phyloP scores from a whole-genome alignment of 1,140 invertebrate species.

The Pectinophora gossypiella region DNA sequence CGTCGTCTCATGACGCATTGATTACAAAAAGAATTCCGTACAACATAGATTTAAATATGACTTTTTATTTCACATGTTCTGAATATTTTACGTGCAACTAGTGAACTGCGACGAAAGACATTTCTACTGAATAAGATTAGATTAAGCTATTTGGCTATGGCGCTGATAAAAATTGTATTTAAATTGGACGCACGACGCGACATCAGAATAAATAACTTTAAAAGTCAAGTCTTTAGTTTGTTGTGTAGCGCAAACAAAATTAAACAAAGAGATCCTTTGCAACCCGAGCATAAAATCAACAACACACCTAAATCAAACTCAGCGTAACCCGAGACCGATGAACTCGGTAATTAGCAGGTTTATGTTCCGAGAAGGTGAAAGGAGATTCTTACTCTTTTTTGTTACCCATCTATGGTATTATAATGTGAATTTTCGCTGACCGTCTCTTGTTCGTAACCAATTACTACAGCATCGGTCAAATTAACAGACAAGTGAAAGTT shows the following conservation, averaged over 20 bases:
- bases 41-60: not conserved
- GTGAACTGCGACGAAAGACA: no score
- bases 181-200: no score
- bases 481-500: slow-evolving; percentile 57
- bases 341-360: slow-evolving; percentile 51
- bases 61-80: no score
- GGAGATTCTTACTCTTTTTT: slow-evolving; percentile 46
- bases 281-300: not conserved
- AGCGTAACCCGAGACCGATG: slow-evolving; percentile 39
- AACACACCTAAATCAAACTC: not conserved
- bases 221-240: no score
- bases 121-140: no score
- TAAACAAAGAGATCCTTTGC: not conserved
- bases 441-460: slow-evolving; percentile 36
- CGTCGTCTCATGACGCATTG: not conserved
- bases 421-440: slow-evolving; percentile 35
- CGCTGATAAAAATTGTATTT: no score
- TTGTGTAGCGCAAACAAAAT: no score
- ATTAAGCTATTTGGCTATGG: no score
- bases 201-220: no score
- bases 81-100: no score
- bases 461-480: slow-evolving; percentile 45
- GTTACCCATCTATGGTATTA: slow-evolving; percentile 37
- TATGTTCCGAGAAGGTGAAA: slow-evolving; percentile 50
- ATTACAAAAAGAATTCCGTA: not conserved